Evolutionary conservation across 2,888 invertebrate genomes (phyloP).

Genomic region (Thera britannica): DNA sequence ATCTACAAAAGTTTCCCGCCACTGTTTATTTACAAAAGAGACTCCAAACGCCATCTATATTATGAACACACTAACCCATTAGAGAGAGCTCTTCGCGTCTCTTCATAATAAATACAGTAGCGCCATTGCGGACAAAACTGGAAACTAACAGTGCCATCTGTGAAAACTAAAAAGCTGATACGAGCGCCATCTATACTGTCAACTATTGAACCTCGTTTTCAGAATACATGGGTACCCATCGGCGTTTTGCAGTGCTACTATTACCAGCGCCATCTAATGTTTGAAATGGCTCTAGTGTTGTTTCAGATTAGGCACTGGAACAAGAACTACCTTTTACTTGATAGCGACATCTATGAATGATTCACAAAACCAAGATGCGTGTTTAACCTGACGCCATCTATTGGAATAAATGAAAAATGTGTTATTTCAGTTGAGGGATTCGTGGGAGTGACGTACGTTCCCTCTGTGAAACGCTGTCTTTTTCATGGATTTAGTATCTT

Average conservation of each 20-base stretch:
- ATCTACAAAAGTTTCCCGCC: background rate
- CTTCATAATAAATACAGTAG: background rate
- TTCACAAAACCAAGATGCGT: background rate
- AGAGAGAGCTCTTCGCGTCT: background rate
- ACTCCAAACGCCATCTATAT: slow-evolving; percentile 8
- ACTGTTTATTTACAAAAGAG: background rate
- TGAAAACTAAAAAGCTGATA: background rate
- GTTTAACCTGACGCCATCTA: background rate
- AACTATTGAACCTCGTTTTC: too few relatives aligned
- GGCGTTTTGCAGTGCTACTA: background rate
- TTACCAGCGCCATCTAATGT: slow-evolving; percentile 17
- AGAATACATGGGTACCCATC: too few relatives aligned
- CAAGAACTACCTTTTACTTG: slow-evolving; percentile 11
- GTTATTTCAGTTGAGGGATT: background rate
- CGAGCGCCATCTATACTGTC: too few relatives aligned
- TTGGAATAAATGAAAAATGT: background rate
- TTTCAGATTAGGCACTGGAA: slow-evolving; percentile 1
- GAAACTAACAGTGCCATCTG: background rate
- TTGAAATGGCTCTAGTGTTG: background rate
- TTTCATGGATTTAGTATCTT: background rate
- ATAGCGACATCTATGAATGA: slow-evolving; percentile 26
- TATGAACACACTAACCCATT: background rate
- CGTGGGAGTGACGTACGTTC: too few relatives aligned
- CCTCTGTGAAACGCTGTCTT: background rate
- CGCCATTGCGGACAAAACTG: background rate